A percentile compares a stretch with the other conserved stretches of the same genome.
phyloP scores from a whole-genome alignment of 2,888 invertebrate genomes.

The Eristalis arbustorum region DNA sequence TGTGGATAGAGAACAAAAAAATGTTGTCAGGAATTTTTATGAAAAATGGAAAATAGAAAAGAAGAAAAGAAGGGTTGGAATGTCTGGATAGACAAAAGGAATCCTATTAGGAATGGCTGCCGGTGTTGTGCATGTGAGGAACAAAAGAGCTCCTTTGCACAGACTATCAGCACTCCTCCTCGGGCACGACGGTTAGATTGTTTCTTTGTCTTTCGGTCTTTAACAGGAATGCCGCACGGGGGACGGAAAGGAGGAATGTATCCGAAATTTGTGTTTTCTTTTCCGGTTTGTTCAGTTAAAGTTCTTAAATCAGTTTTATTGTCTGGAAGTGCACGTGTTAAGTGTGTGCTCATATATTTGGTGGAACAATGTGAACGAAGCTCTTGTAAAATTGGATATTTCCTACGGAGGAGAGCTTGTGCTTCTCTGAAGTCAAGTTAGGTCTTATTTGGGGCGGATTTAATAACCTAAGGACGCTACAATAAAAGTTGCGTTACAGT shows the following conservation, averaged over 20 bases:
- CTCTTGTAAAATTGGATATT: too few relatives aligned
- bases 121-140: constrained; percentile 40
- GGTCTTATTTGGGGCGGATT: too few relatives aligned
- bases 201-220: neutral
- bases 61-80: neutral
- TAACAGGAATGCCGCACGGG: neutral
- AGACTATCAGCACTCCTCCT: neutral
- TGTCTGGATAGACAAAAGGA: constrained; percentile 60
- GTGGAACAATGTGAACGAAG: too few relatives aligned
- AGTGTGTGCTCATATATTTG: neutral
- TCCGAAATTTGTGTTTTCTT: neutral
- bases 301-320: neutral
- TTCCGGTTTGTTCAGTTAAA: neutral
- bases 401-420: too few relatives aligned
- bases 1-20: constrained; percentile 13
- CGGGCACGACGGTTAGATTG: neutral
- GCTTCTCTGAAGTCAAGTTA: too few relatives aligned
- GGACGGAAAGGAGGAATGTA: neutral
- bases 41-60: constrained; percentile 33
- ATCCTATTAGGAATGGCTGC: constrained; percentile 59
- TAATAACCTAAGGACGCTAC: too few relatives aligned
- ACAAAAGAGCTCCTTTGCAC: constrained; percentile 27
- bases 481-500: too few relatives aligned
- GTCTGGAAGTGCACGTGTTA: neutral
- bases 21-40: neutral